A percentile compares a stretch with the other conserved stretches of the same genome.
Conservation (phyloP, 2,888 invertebrate species). For the Caradrina kadenii region DNA sequence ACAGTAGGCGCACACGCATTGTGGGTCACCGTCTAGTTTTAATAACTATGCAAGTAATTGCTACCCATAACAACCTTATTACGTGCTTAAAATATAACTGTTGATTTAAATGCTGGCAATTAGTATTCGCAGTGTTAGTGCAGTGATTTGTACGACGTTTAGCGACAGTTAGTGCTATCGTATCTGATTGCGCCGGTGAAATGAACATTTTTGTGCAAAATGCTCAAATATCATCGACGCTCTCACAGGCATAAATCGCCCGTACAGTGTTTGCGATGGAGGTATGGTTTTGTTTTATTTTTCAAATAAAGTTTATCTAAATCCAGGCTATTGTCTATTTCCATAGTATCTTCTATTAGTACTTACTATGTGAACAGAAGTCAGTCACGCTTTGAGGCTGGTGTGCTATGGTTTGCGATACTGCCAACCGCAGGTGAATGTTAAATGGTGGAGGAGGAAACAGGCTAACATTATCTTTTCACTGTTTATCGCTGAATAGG, state of each 20-base stretch:
- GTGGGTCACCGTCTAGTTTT: conserved; percentile 66
- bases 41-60: conserved; percentile 66
- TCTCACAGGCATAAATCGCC: conserved; percentile 89
- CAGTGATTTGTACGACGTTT: conserved; percentile 69
- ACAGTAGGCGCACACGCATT: conserved; percentile 66
- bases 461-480: no score
- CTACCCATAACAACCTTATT: conserved; percentile 61
- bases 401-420: not conserved
- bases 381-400: not conserved
- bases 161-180: conserved; percentile 67
- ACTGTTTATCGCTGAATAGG: no score
- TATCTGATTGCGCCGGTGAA: conserved; percentile 78
- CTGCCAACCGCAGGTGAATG: not conserved
- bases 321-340: not conserved
- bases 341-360: not conserved
- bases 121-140: conserved; percentile 68
- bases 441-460: no score
- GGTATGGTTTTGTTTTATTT: conserved; percentile 71
- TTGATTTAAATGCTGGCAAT: conserved; percentile 65
- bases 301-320: not conserved
- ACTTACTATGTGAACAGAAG: no score
- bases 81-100: conserved; percentile 70
- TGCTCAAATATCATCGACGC: conserved; percentile 90
- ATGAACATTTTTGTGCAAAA: conserved; percentile 89
- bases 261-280: conserved; percentile 89